Conservation (phyloP, 2,797 vertebrate species). For the Chelon auratus region DNA sequence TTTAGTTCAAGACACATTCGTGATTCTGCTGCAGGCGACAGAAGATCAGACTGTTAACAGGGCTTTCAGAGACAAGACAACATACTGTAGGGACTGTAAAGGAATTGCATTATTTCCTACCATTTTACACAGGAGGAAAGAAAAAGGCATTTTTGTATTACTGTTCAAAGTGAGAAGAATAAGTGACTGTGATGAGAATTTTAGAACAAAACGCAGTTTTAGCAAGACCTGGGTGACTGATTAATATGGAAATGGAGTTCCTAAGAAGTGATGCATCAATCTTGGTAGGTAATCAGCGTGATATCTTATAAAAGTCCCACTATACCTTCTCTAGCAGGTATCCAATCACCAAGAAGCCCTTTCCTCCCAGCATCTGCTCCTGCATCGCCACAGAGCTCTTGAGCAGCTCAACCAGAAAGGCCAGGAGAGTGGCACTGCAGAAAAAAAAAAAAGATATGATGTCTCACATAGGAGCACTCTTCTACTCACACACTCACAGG, state of each 20-base stretch:
- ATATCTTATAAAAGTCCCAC: not conserved
- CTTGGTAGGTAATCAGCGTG: not conserved
- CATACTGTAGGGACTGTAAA: constrained; percentile 5
- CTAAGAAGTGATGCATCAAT: not conserved
- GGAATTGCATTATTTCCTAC: constrained; percentile 7
- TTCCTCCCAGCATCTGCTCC: constrained; percentile 98
- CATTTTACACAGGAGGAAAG: constrained; percentile 7
- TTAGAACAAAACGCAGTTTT: not conserved
- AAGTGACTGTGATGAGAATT: not conserved
- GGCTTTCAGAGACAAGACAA: constrained; percentile 30
- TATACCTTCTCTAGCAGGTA: constrained; percentile 96
- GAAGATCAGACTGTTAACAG: constrained; percentile 51
- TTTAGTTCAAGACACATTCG: constrained; percentile 57
- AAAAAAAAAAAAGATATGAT: constrained; percentile 21
- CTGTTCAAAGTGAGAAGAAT: constrained; percentile 12
- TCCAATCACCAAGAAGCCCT: constrained; percentile 97
- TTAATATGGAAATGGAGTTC: constrained; percentile 1
- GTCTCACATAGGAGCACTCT: constrained; percentile 21
- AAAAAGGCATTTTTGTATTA: not conserved
- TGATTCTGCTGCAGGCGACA: constrained; percentile 42
- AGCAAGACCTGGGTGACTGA: not conserved
- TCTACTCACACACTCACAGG: constrained; percentile 17
- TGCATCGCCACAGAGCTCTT: constrained; percentile 99
- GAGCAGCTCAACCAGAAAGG: constrained; percentile 95
- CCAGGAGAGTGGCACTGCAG: constrained; percentile 87